A percentile compares a stretch with the other conserved stretches of the same genome.
Conservation (phyloP, 2,113 vertebrate genomes). For the Platycercus adscitus region DNA sequence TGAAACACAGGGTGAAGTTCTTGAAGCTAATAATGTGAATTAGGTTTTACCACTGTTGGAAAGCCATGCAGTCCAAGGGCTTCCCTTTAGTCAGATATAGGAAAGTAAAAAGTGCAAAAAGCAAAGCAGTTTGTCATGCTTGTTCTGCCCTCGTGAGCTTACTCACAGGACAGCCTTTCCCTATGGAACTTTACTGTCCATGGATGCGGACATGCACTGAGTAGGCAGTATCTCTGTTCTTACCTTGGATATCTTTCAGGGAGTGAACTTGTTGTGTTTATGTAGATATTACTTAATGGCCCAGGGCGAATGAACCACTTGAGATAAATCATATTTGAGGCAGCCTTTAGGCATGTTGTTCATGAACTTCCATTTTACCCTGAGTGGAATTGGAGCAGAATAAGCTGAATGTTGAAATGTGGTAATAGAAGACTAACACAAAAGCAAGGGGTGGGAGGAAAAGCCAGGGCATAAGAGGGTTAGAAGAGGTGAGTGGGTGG, state of each 20-base stretch:
- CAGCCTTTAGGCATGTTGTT: neutral
- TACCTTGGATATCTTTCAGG: neutral
- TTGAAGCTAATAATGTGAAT: neutral
- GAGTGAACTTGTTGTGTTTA: neutral
- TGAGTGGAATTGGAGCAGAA: neutral
- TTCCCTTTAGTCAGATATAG: neutral
- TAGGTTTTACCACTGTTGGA: neutral
- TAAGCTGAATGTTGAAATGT: neutral
- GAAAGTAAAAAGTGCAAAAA: neutral
- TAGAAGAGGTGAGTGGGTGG: neutral
- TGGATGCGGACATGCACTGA: neutral
- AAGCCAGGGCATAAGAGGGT: neutral
- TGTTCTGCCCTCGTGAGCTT: neutral
- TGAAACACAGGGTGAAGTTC: neutral
- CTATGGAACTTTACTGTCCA: neutral
- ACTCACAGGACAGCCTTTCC: neutral
- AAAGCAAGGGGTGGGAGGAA: neutral
- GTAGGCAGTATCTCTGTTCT: neutral
- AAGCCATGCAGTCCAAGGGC: neutral
- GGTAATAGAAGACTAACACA: neutral
- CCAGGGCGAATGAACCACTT: neutral
- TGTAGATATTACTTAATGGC: neutral
- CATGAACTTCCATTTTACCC: conserved; percentile 1
- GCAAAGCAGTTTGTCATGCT: neutral
- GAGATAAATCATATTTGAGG: neutral